Evolutionary conservation across 2,113 vertebrate genomes (phyloP).

Genomic region (Ariopsis seemanni): DNA sequence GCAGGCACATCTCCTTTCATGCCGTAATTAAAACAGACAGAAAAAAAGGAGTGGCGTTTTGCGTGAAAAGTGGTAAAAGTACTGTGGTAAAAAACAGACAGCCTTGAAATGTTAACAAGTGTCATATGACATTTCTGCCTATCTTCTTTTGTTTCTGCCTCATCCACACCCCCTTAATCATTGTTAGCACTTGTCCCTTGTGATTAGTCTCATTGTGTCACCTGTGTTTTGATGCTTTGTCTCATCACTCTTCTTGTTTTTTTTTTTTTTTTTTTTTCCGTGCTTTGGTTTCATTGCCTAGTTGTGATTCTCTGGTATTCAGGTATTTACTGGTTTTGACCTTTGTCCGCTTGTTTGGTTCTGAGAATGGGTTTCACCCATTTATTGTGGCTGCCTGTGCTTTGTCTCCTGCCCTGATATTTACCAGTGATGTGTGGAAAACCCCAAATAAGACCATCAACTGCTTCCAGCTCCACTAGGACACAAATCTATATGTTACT

Average conservation of each 20-base stretch:
- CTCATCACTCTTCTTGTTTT: neutral
- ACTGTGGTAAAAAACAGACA: neutral
- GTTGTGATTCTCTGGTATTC: constrained; percentile 1
- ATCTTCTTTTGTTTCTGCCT: constrained; percentile 2
- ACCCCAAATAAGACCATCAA: neutral
- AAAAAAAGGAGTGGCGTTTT: neutral
- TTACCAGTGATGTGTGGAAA: neutral
- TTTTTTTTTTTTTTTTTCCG: neutral
- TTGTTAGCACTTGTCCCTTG: constrained; percentile 9
- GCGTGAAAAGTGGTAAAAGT: neutral
- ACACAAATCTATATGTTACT: neutral
- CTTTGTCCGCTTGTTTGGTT: neutral
- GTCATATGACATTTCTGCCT: constrained; percentile 12
- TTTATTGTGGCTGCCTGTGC: neutral
- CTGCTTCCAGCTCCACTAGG: neutral
- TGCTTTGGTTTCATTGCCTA: neutral
- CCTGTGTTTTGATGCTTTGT: neutral
- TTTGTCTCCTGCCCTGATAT: neutral
- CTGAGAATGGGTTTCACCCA: neutral
- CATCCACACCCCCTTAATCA: constrained; percentile 14
- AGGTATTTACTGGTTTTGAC: constrained; percentile 12
- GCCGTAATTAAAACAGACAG: neutral
- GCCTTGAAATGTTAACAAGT: constrained; percentile 18
- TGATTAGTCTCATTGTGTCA: constrained; percentile 15
- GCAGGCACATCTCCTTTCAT: neutral